Evolutionary conservation across 2,113 vertebrate species (phyloP).

Genomic region (Oxyura jamaicensis): DNA sequence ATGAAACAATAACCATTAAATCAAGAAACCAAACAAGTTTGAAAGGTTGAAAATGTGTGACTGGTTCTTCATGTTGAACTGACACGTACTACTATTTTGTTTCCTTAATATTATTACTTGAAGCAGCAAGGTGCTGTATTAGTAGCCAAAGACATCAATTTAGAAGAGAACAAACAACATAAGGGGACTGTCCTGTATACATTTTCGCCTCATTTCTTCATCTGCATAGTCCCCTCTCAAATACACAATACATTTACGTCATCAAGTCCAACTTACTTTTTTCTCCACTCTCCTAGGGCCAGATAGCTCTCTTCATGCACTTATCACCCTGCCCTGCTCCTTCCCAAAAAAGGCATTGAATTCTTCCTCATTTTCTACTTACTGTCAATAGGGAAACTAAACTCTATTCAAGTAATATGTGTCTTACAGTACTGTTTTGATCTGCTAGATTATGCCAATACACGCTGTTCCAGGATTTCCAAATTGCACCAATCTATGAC

Average conservation of each 20-base stretch:
- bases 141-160: not conserved
- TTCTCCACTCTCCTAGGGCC: not conserved
- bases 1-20: not conserved
- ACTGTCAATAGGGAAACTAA: not conserved
- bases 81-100: not conserved
- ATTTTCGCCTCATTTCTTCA: not conserved
- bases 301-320: not conserved
- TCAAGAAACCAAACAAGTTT: not conserved
- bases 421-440: not conserved
- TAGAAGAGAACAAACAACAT: not conserved
- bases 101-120: not conserved
- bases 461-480: not conserved
- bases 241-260: not conserved
- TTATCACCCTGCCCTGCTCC: too few relatives aligned
- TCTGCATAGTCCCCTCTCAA: not conserved
- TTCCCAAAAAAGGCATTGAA: not conserved
- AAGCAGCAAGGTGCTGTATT: not conserved
- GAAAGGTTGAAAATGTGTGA: not conserved
- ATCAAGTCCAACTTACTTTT: not conserved
- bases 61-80: not conserved
- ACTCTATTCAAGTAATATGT: not conserved
- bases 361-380: not conserved
- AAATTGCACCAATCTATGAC: not conserved
- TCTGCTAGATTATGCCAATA: not conserved
- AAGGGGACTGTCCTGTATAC: not conserved